These are phyloP conservation scores for Napeogenes inachia DNA, from an alignment of 2,888 invertebrate genomes.

Conservation along the genomic window DNA sequence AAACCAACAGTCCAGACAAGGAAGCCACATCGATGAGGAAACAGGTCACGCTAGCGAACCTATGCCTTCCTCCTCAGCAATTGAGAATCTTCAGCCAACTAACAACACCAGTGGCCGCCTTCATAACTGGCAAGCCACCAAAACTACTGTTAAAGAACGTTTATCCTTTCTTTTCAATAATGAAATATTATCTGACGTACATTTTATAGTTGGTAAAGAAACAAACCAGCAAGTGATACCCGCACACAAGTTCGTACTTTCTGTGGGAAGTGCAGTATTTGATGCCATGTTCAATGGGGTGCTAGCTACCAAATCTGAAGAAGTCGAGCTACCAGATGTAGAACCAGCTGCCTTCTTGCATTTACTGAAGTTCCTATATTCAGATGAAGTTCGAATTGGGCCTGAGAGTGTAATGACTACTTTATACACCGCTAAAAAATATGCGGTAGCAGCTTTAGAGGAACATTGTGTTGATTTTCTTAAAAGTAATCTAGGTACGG, in stretches of 20 bases:
- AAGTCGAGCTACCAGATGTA: constrained; percentile 89
- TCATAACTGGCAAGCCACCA: constrained; percentile 85
- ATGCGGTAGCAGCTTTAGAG: constrained; percentile 89
- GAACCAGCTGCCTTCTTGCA: constrained; percentile 89
- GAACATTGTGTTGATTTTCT: constrained; percentile 89
- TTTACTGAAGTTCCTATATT: constrained; percentile 84
- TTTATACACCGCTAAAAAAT: constrained; percentile 90
- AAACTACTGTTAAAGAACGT: constrained; percentile 85
- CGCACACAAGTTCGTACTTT: constrained; percentile 87
- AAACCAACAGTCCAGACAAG: constrained; percentile 61
- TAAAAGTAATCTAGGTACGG: constrained; percentile 84
- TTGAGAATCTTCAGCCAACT: constrained; percentile 62
- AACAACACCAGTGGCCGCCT: constrained; percentile 67
- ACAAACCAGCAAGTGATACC: constrained; percentile 83
- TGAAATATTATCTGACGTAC: constrained; percentile 80
- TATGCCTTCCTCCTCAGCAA: constrained; percentile 49
- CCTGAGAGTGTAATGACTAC: constrained; percentile 93
- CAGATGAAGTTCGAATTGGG: constrained; percentile 89
- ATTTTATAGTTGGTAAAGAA: constrained; percentile 86
- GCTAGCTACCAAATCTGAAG: constrained; percentile 81
- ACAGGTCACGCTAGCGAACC: constrained; percentile 50
- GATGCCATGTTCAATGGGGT: constrained; percentile 92
- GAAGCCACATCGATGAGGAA: constrained; percentile 56
- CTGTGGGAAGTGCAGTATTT: constrained; percentile 90
- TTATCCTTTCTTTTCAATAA: constrained; percentile 79